phyloP scores from a whole-genome alignment of 2,113 vertebrate genomes.

The Poecilia latipinna region DNA sequence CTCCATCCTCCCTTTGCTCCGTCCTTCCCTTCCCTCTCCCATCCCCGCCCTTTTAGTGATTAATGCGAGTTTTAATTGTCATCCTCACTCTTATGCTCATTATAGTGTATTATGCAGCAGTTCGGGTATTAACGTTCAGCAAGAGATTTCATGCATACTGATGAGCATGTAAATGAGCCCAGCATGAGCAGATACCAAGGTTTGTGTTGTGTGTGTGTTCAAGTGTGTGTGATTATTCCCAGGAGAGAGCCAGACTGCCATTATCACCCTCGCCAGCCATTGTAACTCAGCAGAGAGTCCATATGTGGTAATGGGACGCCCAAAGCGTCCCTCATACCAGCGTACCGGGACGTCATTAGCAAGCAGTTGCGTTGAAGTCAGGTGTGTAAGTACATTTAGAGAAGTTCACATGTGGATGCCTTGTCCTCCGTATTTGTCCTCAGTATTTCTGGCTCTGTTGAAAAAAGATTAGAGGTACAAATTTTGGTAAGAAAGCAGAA shows the following conservation, averaged over 20 bases:
- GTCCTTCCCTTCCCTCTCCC: slow-evolving; percentile 14
- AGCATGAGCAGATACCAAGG: slow-evolving; percentile 78
- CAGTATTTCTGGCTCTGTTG: neutral
- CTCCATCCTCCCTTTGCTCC: slow-evolving; percentile 33
- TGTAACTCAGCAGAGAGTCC: slow-evolving; percentile 55
- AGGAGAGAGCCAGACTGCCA: slow-evolving; percentile 62
- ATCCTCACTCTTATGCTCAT: slow-evolving; percentile 85
- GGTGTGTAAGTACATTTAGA: neutral
- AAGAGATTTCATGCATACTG: slow-evolving; percentile 89
- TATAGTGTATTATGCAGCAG: slow-evolving; percentile 86
- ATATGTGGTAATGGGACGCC: slow-evolving; percentile 57
- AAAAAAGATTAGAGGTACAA: neutral
- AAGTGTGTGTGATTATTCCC: slow-evolving; percentile 60
- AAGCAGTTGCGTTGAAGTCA: slow-evolving; percentile 1
- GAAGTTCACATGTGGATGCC: neutral
- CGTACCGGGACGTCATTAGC: slow-evolving; percentile 31
- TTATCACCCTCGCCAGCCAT: slow-evolving; percentile 58
- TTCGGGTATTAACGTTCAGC: slow-evolving; percentile 89
- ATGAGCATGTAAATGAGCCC: slow-evolving; percentile 87
- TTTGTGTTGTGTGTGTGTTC: slow-evolving; percentile 38
- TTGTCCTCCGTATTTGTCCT: no score
- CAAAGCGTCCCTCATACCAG: slow-evolving; percentile 38
- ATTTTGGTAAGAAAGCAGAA: neutral
- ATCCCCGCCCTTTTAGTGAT: slow-evolving; percentile 79
- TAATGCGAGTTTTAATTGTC: slow-evolving; percentile 89